phyloP scores from a whole-genome alignment of 2,113 vertebrate genomes.

The Bubo blakistoni region DNA sequence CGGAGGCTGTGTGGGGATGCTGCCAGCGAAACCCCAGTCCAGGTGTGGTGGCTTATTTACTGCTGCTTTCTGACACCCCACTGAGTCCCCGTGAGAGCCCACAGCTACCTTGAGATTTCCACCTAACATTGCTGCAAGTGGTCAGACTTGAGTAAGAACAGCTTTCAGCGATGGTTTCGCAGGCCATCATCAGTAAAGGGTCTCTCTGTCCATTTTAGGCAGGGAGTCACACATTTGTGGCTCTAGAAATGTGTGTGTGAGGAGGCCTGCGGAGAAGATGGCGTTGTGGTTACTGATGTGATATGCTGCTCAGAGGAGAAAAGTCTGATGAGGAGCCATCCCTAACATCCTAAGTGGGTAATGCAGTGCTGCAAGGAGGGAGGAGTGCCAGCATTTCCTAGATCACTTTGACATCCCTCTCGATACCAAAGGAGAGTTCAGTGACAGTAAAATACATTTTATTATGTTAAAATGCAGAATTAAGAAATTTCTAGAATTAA shows the following conservation, averaged over 20 bases:
- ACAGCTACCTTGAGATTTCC: not conserved
- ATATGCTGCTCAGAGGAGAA: not conserved
- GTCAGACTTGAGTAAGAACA: not conserved
- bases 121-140: not conserved
- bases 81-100: accelerated
- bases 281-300: accelerated
- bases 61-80: not conserved
- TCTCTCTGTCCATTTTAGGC: not conserved
- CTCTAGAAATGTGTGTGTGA: not conserved
- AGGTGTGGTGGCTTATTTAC: not conserved
- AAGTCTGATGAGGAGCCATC: not conserved
- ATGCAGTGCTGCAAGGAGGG: not conserved
- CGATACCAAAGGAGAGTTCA: not conserved
- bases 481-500: not conserved
- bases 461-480: not conserved
- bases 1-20: accelerated
- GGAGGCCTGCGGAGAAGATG: not conserved
- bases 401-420: not conserved
- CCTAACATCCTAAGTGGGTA: not conserved
- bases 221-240: not conserved
- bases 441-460: not conserved
- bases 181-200: not conserved
- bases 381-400: not conserved
- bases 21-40: not conserved
- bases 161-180: not conserved